Conservation (phyloP, 2,113 vertebrate genomes). For the Charina bottae region DNA sequence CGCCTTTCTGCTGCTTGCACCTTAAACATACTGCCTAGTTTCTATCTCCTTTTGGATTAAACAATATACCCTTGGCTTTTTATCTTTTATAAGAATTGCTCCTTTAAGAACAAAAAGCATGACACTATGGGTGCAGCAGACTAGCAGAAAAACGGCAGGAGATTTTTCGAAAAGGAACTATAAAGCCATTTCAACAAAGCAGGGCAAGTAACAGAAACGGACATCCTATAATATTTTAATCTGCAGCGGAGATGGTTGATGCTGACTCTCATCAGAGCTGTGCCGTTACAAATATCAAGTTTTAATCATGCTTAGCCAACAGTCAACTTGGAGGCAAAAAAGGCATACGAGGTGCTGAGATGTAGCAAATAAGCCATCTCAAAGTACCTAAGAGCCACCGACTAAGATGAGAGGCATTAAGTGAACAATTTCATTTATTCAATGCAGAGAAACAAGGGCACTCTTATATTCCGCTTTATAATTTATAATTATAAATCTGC, state of each 20-base stretch:
- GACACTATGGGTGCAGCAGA: not conserved
- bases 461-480: not conserved
- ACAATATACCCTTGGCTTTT: constrained; percentile 24
- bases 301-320: constrained; percentile 31
- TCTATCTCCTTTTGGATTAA: constrained; percentile 42
- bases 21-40: not conserved
- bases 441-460: not conserved
- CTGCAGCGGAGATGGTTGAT: constrained; percentile 1
- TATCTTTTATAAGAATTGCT: constrained; percentile 35
- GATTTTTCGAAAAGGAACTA: constrained; percentile 14
- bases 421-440: constrained; percentile 18
- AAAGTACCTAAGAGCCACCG: not conserved
- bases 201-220: not conserved
- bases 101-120: constrained; percentile 10
- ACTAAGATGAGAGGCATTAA: not conserved
- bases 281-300: constrained; percentile 10
- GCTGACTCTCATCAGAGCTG: constrained; percentile 5
- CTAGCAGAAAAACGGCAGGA: not conserved
- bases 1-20: not conserved
- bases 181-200: constrained; percentile 8
- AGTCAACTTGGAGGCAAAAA: not conserved
- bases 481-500: no score
- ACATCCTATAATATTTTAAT: not conserved
- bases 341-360: not conserved
- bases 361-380: not conserved